Evolutionary conservation across 2,888 invertebrate genomes (phyloP), one percentile per base, ranked within the genome.

Genomic region (Conops quadrifasciatus): DNA sequence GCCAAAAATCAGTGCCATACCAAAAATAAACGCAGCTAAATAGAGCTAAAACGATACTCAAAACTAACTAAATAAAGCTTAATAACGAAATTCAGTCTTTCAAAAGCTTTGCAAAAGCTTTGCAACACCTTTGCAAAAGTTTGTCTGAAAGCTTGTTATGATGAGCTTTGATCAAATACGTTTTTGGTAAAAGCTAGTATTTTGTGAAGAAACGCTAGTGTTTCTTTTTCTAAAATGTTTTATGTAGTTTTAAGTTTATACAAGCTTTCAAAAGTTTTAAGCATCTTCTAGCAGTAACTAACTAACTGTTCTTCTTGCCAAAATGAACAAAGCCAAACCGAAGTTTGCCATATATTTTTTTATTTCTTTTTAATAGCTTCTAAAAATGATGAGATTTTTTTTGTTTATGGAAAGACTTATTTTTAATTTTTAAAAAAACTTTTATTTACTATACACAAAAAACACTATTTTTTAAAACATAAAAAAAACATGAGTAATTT

Each of bases 1-100:
- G 78, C 80, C 80, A 81, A 81, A 36, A 59, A 79, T 76, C 75
- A 72, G 80, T 81, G 81, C 81, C 81, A 81, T 81, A 76, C 81
- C 81, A 80, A 81, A 72, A 71, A 64, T 11, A 53, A 43, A 56
- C 45, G 56, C 43, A 63, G 2, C 58, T 24, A 58, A 24, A 36
- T 36, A 36, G 4, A 36, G 36, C 36, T 9, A 2, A 43, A 63
- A 51, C 1, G 30, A 66, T 24, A 65, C n/a, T n/a, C 2, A 47
- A 51, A 67, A 45, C 7, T 36, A 63, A n/a, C 5, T 24, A 63
- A n/a, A 63, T 63, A 19, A 16, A 43, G n/a, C 43, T 30, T 16
- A 36, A 49, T 60, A 36, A 67, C 59, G 59, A 11, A 64, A 26
- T 15, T n/a, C n/a, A n/a, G n/a, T n/a, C n/a, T n/a, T n/a, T n/a